Percentiles rank a stretch among this genome's conserved stretches.
phyloP scores from a whole-genome alignment of 92 coral and sea anemone species.

The Hydrozoanthus gracilis region DNA sequence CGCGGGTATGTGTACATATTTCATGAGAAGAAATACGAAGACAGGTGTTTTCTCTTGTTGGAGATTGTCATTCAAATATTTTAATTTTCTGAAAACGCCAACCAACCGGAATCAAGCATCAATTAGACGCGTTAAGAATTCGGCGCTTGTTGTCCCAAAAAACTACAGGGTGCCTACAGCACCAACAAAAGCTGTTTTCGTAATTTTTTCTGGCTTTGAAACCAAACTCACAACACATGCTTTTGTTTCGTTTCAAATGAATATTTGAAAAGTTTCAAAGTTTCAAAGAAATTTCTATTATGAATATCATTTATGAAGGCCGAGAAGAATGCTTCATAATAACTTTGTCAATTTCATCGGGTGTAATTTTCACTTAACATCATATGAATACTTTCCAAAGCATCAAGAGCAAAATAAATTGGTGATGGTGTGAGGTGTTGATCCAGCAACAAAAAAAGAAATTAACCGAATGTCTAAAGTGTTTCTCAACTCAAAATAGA shows the following conservation, averaged over 20 bases:
- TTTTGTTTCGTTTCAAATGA: slow-evolving; percentile 29
- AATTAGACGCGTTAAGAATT: slow-evolving; percentile 32
- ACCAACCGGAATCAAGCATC: slow-evolving; percentile 31
- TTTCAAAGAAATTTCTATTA: slow-evolving; percentile 5
- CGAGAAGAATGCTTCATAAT: not conserved
- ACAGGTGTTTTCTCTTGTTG: slow-evolving; percentile 36
- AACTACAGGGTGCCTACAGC: slow-evolving; percentile 35
- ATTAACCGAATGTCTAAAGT: too few relatives aligned
- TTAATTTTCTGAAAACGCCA: slow-evolving; percentile 1
- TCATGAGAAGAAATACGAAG: slow-evolving; percentile 8
- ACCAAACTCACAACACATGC: slow-evolving; percentile 22
- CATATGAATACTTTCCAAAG: too few relatives aligned
- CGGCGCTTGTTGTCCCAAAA: slow-evolving; percentile 14
- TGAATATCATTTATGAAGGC: not conserved
- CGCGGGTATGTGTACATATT: slow-evolving; percentile 34
- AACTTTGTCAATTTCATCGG: not conserved
- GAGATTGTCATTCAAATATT: slow-evolving; percentile 39
- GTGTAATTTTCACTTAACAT: not conserved
- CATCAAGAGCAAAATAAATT: too few relatives aligned
- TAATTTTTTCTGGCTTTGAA: not conserved
- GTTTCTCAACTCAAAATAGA: too few relatives aligned
- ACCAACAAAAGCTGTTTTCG: slow-evolving; percentile 20
- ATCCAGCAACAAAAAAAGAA: too few relatives aligned
- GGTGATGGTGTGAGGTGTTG: too few relatives aligned
- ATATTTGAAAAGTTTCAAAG: slow-evolving; percentile 17